Base-by-base conservation (phyloP, 1,140 invertebrate genomes). In the Hylaeus volcanicus region DNA sequence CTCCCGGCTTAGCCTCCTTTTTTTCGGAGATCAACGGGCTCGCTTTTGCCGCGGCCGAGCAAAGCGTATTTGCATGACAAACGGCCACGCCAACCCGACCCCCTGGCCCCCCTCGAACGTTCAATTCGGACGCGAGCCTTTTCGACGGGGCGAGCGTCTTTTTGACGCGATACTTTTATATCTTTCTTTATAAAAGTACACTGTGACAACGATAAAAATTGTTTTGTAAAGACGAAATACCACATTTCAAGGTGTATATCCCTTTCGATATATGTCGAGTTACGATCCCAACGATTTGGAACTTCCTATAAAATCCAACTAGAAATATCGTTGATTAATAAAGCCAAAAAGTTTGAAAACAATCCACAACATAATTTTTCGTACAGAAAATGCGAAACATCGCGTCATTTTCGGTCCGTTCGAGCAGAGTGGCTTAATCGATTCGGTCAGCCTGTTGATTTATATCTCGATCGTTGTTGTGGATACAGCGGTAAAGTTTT, bases 41-140 rank as follows among this genome's bases (percentile, higher is more conserved):
- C 80, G 79, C 85, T 87, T 87, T 86, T 81, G 26, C 72, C 75
- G 56, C 72, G 56, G 26, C 66, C 74, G 64, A n/a, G 74, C 65
- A 66, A 83, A 89, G 75, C 74, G 74, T 87, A 91, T 91, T 91
- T 91, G 89, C 90, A 91, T 91, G 88, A 90, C 90, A 91, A 90
- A 91, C 89, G 88, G 72, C 84, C 74, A 43, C 26, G 4, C 9
- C 68, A 58, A 8, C 55, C 45, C 60, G 63, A 6, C 15, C 6
- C 69, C 73, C 39, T 45, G 71, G 26, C 26, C 73, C 55, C 71
- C 83, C 55, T 1, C 76, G 51, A 74, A 71, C 82, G 45, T 73
- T 86, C 83, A 73, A 85, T 86, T 83, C 73, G 64, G 45, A 58
- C 56, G 55, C 68, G 64, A 74, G 73, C 70, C 78, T 79, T 75